phyloP scores from a whole-genome alignment of 2,888 invertebrate species.

The Leptinotarsa juncta region DNA sequence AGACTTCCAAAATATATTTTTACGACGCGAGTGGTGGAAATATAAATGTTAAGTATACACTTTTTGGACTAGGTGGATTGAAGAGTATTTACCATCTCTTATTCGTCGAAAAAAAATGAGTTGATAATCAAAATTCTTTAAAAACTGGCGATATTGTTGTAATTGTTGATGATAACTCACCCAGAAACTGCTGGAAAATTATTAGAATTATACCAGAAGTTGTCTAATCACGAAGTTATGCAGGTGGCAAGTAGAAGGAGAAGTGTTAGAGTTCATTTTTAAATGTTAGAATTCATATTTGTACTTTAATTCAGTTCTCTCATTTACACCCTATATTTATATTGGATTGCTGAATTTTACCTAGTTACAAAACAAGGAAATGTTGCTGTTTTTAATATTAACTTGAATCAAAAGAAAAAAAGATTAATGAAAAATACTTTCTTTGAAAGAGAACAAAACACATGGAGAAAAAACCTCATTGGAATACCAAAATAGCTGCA shows the following conservation, averaged over 20 bases:
- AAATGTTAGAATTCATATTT: too few relatives aligned
- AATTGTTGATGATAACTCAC: slow-evolving; percentile 19
- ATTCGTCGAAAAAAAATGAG: background rate
- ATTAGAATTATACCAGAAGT: background rate
- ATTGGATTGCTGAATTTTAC: too few relatives aligned
- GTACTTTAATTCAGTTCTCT: too few relatives aligned
- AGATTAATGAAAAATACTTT: too few relatives aligned
- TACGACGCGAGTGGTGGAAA: background rate
- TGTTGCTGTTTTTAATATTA: too few relatives aligned
- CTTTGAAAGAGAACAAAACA: too few relatives aligned
- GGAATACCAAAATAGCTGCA: too few relatives aligned
- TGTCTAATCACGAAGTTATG: background rate
- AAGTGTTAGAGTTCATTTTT: background rate
- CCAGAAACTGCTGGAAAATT: slow-evolving; percentile 5
- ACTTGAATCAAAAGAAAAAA: too few relatives aligned
- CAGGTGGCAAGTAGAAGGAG: too few relatives aligned
- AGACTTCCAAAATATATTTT: background rate
- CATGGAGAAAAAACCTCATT: too few relatives aligned
- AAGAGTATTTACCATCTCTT: slow-evolving; percentile 13
- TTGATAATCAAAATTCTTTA: background rate
- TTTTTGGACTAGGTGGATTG: slow-evolving; percentile 1
- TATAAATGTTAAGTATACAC: background rate
- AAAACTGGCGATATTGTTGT: slow-evolving; percentile 11
- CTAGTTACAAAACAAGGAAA: too few relatives aligned
- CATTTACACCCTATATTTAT: too few relatives aligned